phyloP scores from a whole-genome alignment of 1,140 invertebrate genomes.

The Heliconius congener region DNA sequence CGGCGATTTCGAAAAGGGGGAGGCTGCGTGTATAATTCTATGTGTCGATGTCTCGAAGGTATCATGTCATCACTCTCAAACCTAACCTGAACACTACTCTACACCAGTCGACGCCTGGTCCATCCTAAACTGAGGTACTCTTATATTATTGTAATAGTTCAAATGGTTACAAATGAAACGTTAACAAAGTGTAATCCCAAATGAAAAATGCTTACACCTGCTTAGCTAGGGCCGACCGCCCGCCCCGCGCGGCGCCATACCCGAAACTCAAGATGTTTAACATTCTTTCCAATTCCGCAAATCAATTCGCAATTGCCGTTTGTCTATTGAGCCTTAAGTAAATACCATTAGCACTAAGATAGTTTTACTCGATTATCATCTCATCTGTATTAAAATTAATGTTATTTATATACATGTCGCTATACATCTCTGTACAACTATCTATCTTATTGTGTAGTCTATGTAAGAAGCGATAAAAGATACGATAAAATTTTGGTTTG shows the following conservation, averaged over 20 bases:
- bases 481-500: slow-evolving; percentile 48
- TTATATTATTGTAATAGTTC: slow-evolving; percentile 79
- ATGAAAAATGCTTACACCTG: slow-evolving; percentile 78
- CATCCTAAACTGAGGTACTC: slow-evolving; percentile 79
- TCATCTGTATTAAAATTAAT: slow-evolving; percentile 78
- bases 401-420: slow-evolving; percentile 71
- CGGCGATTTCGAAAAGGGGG: slow-evolving; percentile 62
- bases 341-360: slow-evolving; percentile 76
- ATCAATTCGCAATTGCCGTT: slow-evolving; percentile 65
- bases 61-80: slow-evolving; percentile 61
- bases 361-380: slow-evolving; percentile 62
- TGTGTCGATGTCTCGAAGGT: slow-evolving; percentile 73
- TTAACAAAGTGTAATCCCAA: slow-evolving; percentile 79
- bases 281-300: slow-evolving; percentile 69
- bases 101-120: slow-evolving; percentile 80
- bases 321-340: slow-evolving; percentile 71
- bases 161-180: slow-evolving; percentile 79
- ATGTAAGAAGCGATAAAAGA: slow-evolving; percentile 67
- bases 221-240: slow-evolving; percentile 75
- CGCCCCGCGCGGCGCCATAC: slow-evolving; percentile 61
- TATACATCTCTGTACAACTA: slow-evolving; percentile 78
- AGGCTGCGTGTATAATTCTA: slow-evolving; percentile 63
- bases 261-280: slow-evolving; percentile 71
- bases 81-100: slow-evolving; percentile 70
- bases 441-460: slow-evolving; percentile 73